Percentiles rank a stretch among this genome's conserved stretches.
Evolutionary conservation across 2,113 vertebrate species (phyloP).

Genomic region (Illadopsis cleaveri): DNA sequence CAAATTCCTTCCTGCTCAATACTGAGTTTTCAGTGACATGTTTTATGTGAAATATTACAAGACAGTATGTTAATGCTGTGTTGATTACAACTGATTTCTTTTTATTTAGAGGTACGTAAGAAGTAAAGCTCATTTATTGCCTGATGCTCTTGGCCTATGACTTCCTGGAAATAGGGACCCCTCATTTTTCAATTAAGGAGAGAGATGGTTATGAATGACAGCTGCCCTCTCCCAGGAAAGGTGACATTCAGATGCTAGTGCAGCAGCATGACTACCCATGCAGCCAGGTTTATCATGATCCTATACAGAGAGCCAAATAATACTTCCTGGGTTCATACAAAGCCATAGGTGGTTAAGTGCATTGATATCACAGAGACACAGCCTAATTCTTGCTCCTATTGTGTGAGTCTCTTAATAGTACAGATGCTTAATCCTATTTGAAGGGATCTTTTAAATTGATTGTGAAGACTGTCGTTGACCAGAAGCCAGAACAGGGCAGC

Average conservation of each 20-base stretch:
- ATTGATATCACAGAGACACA: neutral
- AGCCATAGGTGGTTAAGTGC: neutral
- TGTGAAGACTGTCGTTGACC: neutral
- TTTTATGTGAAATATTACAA: constrained; percentile 49
- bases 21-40: constrained; percentile 54
- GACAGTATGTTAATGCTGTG: constrained; percentile 25
- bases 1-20: constrained; percentile 66
- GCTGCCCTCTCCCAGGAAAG: neutral
- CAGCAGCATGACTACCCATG: neutral
- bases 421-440: neutral
- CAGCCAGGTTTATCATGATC: neutral
- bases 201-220: neutral
- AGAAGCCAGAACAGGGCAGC: neutral
- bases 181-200: neutral
- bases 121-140: neutral
- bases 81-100: constrained; percentile 30
- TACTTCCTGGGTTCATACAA: neutral
- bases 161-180: neutral
- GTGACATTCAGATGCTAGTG: neutral
- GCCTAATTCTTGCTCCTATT: neutral
- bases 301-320: neutral
- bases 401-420: neutral
- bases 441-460: neutral
- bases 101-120: constrained; percentile 16
- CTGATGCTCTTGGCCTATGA: neutral